These are phyloP conservation scores for Athalia rosae DNA, from an alignment of 2,888 invertebrate species.

Conservation along the genomic window DNA sequence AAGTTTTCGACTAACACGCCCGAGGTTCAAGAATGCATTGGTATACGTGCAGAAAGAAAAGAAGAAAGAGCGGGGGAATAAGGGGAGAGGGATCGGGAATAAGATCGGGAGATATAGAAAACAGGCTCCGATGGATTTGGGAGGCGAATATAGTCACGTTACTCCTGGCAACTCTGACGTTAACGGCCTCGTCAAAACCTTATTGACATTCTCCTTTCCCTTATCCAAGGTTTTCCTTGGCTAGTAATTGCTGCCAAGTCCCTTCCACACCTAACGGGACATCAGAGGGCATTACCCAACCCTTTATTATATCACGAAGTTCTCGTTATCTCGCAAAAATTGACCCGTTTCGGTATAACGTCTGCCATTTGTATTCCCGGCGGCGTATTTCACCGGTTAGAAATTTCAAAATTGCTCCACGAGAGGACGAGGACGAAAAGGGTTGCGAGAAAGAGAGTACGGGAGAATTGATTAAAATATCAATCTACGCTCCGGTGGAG, in stretches of 20 bases:
- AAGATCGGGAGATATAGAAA: background rate
- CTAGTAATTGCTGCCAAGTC: conserved; percentile 42
- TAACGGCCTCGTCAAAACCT: conserved; percentile 45
- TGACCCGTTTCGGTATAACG: conserved; percentile 35
- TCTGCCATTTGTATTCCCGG: conserved; percentile 24
- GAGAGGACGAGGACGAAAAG: background rate
- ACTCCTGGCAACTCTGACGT: conserved; percentile 44
- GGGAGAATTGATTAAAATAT: conserved; percentile 35
- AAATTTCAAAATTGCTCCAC: conserved; percentile 33
- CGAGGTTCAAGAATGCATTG: conserved; percentile 31
- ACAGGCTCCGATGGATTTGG: conserved; percentile 20
- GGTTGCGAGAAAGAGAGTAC: background rate
- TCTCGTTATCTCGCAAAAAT: conserved; percentile 41
- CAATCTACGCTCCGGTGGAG: conserved; percentile 20
- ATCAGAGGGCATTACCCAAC: conserved; percentile 36
- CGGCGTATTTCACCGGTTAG: conserved; percentile 26
- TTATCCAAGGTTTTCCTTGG: conserved; percentile 26
- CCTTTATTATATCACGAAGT: conserved; percentile 41
- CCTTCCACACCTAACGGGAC: conserved; percentile 34
- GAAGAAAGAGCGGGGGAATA: background rate
- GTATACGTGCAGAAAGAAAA: conserved; percentile 32
- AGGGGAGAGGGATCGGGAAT: background rate
- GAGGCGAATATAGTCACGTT: conserved; percentile 43
- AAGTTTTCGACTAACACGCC: conserved; percentile 22
- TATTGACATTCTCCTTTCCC: conserved; percentile 45